Conservation (phyloP, 2,888 invertebrate species). For the Chalcosyrphus nemorum region DNA sequence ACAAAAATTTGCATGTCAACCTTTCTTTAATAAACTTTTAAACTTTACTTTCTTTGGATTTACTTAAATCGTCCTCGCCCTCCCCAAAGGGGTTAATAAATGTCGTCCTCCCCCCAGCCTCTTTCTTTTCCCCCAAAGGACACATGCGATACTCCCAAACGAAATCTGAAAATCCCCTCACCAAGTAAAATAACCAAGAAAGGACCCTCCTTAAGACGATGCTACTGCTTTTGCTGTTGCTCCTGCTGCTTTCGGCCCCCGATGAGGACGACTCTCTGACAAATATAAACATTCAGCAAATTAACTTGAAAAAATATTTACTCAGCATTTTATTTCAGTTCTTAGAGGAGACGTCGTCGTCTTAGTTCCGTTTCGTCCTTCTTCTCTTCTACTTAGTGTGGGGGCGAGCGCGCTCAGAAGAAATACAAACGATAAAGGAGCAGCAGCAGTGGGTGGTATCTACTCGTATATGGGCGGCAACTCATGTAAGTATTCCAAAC, state of each 20-base stretch:
- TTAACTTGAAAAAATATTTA: conserved; percentile 73
- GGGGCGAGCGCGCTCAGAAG: conserved; percentile 40
- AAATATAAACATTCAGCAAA: conserved; percentile 73
- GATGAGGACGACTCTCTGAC: conserved; percentile 35
- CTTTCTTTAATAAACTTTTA: conserved; percentile 57
- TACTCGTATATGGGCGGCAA: conserved; percentile 38
- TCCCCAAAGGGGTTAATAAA: conserved; percentile 64
- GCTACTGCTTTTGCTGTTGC: no score
- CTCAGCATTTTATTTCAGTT: conserved; percentile 72
- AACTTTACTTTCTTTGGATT: conserved; percentile 57
- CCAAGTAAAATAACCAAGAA: conserved; percentile 14
- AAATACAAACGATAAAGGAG: conserved; percentile 51
- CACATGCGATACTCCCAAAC: conserved; percentile 48
- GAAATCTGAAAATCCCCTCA: conserved; percentile 37
- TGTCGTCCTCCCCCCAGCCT: conserved; percentile 5
- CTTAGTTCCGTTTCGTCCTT: conserved; percentile 21
- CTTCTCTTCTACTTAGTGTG: background rate
- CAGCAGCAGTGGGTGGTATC: conserved; percentile 27
- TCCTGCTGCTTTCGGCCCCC: background rate
- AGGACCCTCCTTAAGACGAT: conserved; percentile 28
- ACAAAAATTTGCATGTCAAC: conserved; percentile 55
- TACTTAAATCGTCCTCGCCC: conserved; percentile 26
- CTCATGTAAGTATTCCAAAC: conserved; percentile 30
- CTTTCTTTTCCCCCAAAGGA: conserved; percentile 9
- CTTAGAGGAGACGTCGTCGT: conserved; percentile 18